Conservation (phyloP, 1,140 invertebrate genomes). For the Drepana arcuata region DNA sequence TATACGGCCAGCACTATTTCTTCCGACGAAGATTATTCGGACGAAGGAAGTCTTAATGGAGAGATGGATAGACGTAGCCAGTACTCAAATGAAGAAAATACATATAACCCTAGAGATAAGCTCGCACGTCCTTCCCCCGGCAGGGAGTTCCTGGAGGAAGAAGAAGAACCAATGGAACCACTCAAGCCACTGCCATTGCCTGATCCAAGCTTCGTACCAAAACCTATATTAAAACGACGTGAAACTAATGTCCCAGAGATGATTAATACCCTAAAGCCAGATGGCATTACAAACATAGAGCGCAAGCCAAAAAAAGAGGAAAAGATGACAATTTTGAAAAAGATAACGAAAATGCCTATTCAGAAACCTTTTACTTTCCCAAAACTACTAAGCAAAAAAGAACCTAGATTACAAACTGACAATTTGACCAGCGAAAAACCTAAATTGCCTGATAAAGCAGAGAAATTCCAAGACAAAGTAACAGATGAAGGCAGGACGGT, state of each 20-base stretch:
- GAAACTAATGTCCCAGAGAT: constrained; percentile 27
- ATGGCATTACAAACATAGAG: constrained; percentile 21
- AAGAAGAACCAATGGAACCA: constrained; percentile 72
- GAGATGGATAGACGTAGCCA: constrained; percentile 71
- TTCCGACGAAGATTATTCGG: constrained; percentile 62
- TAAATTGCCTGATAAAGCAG: constrained; percentile 28
- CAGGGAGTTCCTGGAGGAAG: constrained; percentile 34
- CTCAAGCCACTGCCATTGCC: constrained; percentile 72
- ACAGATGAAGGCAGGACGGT: constrained; percentile 78
- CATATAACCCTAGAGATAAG: constrained; percentile 77
- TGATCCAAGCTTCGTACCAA: constrained; percentile 78
- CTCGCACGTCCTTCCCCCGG: constrained; percentile 29
- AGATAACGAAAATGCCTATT: constrained; percentile 63
- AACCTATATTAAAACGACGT: constrained; percentile 80
- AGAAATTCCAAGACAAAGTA: constrained; percentile 43
- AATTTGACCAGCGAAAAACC: constrained; percentile 15
- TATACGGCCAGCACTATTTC: constrained; percentile 75
- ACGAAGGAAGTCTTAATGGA: constrained; percentile 71
- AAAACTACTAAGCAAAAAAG: constrained; percentile 57
- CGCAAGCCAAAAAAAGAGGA: constrained; percentile 52
- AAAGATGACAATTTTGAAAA: constrained; percentile 61
- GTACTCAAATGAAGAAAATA: constrained; percentile 74
- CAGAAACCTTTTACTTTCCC: constrained; percentile 56
- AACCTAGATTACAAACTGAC: constrained; percentile 29
- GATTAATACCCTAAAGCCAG: constrained; percentile 17